phyloP scores from a whole-genome alignment of 1,140 invertebrate species.

The Achatina immaculata region DNA sequence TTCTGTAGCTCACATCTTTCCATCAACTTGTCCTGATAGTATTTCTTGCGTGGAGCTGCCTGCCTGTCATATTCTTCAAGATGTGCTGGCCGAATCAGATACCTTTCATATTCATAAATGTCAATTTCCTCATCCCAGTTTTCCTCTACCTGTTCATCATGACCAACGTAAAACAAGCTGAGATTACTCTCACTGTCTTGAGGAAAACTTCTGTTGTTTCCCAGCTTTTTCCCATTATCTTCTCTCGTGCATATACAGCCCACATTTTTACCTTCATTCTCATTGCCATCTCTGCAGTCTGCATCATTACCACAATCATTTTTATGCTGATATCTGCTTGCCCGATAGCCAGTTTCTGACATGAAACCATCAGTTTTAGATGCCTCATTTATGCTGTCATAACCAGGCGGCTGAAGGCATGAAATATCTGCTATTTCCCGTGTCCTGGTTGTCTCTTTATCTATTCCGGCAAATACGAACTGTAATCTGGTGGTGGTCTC shows the following conservation, averaged over 20 bases:
- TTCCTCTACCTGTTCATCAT: slow-evolving; percentile 1
- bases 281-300: neutral
- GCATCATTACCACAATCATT: too few species aligned
- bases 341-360: too few species aligned
- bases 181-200: neutral
- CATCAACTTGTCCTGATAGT: neutral
- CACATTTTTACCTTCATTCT: neutral
- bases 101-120: slow-evolving; percentile 14
- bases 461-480: too few species aligned
- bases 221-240: neutral
- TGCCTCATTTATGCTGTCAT: too few species aligned
- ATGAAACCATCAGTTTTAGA: too few species aligned
- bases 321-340: too few species aligned
- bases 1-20: neutral
- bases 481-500: too few species aligned
- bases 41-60: neutral
- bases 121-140: slow-evolving; percentile 23
- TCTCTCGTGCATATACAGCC: neutral
- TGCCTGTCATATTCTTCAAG: neutral
- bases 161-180: neutral
- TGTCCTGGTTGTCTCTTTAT: too few species aligned
- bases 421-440: too few species aligned
- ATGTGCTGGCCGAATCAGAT: neutral
- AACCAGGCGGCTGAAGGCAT: too few species aligned
- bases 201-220: neutral